Percentiles rank a stretch among this genome's conserved stretches.
phyloP scores from a whole-genome alignment of 2,113 vertebrate genomes.

The Pithys albifrons region DNA sequence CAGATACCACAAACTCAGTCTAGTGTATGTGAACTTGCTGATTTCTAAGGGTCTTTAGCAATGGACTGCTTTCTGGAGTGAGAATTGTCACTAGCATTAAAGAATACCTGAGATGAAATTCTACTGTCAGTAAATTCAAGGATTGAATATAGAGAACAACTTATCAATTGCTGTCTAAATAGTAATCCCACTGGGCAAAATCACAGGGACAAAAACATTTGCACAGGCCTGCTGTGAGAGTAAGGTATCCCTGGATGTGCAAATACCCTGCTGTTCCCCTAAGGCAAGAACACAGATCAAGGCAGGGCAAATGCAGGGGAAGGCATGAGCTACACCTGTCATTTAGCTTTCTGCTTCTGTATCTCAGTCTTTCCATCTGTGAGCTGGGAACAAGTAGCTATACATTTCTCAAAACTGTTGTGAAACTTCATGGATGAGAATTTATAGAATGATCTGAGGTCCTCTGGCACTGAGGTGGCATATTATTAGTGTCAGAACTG shows the following conservation, averaged over 20 bases:
- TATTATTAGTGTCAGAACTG: neutral
- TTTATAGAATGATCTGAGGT: neutral
- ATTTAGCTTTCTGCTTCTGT: neutral
- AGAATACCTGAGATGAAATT: neutral
- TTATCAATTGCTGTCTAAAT: neutral
- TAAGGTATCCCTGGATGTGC: neutral
- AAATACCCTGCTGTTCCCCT: neutral
- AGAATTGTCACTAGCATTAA: neutral
- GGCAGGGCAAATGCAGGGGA: neutral
- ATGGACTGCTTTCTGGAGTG: neutral
- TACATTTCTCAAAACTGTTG: neutral
- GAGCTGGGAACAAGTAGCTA: neutral
- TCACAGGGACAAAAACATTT: neutral
- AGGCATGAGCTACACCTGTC: neutral
- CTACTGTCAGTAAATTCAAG: neutral
- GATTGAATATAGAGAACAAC: neutral
- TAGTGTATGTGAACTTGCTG: neutral
- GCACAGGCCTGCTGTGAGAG: neutral
- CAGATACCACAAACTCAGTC: neutral
- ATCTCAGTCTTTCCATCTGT: neutral
- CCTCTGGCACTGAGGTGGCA: neutral
- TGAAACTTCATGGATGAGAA: neutral
- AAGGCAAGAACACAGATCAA: neutral
- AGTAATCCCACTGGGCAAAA: neutral
- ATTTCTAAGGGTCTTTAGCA: neutral